Base-by-base conservation (phyloP, 1,140 invertebrate genomes). In the Drosophila rufa region DNA sequence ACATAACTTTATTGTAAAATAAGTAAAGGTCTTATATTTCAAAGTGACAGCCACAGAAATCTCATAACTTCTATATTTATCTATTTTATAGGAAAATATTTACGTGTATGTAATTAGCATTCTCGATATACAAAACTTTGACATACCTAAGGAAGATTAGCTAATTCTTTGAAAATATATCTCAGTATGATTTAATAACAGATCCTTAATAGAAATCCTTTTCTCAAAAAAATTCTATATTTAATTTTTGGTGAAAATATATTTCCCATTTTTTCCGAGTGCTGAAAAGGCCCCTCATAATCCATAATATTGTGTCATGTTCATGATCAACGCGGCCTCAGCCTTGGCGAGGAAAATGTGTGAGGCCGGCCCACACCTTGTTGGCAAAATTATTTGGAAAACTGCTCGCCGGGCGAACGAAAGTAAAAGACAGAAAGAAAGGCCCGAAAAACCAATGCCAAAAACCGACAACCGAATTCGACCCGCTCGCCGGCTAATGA, bases 251-350 rank as follows among this genome's bases (percentile, higher is more conserved):
- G 3, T 3, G 19, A 36, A 1, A n/a, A 45, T 19, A 6, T 12
- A 0, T 0, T 4, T 14, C 0, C 0, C 11, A 6, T 4, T 46
- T 36, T 68, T 42, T 46, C 17, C 19, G 33, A 68, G 67, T 68
- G 75, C 55, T 0, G 1, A 45, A 56, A 25, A 70, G 81, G 40
- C 73, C 60, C 40, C 81, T 90, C 85, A 90, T 90, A 90, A 90
- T 85, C 79, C 79, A 85, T 85, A 90, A 90, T 90, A 90, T 90
- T 90, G 85, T 90, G 85, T 91, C 85, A 90, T 90, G 85, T 90
- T 90, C 85, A 90, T 81, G 86, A 90, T 90, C 85, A 89, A 71
- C 79, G 48, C 69, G 71, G 80, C 58, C 71, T 80, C 30, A 66
- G 73, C 60, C 78, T 66, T 58, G 80, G 53, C 57, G 4, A 45